Evolutionary conservation across 2,888 invertebrate species (phyloP), one percentile per base, ranked within the genome.

Genomic region (Prostheceraeus crozeri): DNA sequence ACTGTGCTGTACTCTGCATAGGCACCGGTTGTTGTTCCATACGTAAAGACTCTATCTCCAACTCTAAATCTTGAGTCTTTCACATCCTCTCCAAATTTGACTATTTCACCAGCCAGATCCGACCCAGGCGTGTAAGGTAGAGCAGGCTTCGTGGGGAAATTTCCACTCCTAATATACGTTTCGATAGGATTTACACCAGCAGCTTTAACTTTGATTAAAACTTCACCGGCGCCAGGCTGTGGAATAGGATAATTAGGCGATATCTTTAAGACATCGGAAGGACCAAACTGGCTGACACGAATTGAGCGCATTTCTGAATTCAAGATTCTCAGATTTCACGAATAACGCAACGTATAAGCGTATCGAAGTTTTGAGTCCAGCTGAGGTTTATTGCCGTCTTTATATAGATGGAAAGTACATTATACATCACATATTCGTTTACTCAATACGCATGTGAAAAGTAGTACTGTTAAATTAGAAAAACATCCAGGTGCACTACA

Each of bases 131-230:
- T 52, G 52, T 52, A 52, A 11, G 54, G 33, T 10, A 57, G n/a
- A 3, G 68, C 59, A 1, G 81, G 81, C 1, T 73, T 64, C 16
- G 59, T 57, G 3, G 68, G 68, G 64, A 77, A 78, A 1, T 68
- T 68, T 14, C 82, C 82, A 33, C 72, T 66, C 21, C 81, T 70
- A 48, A 81, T 78, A 67, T 81, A 81, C 0, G 81, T 80, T 62
- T 82, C 82, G 1, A 81, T 80, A 2, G 82, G 82, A 65, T 82
- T 82, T 1, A 82, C 75, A 19, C 81, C 81, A 51, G 78, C 73
- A 1, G 77, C 74, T 25, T 69, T 64, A 1, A 81, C 76, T 63
- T 76, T 72, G 4, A 82, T 73, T 64, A 81, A 68, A 11, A 81
- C 73, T 80, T 81, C 63, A 14, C 19, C 28, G 1, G 28, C 53